Evolutionary conservation across 1,140 invertebrate genomes (phyloP).

Genomic region (Drosophila ficusphila): DNA sequence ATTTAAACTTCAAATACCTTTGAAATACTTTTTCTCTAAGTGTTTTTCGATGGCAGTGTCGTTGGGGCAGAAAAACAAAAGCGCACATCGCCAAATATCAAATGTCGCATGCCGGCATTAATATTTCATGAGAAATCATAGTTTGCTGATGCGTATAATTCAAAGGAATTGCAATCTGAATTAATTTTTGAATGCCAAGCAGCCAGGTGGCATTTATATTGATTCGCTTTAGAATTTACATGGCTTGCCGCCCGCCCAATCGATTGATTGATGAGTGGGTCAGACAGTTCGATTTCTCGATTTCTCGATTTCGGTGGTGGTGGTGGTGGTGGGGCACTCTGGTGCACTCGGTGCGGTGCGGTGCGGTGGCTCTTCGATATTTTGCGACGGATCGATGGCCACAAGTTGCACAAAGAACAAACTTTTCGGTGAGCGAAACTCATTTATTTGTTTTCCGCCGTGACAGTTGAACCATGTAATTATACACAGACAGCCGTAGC

Average conservation of each 20-base stretch:
- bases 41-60: slow-evolving; percentile 1
- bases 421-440: slow-evolving; percentile 65
- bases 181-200: slow-evolving; percentile 67
- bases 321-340: neutral
- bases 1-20: no score
- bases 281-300: slow-evolving; percentile 12
- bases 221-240: slow-evolving; percentile 49
- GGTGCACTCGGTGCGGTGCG: neutral
- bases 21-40: neutral
- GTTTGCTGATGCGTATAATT: slow-evolving; percentile 82
- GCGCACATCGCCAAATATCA: slow-evolving; percentile 64
- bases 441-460: slow-evolving; percentile 79
- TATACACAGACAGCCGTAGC: slow-evolving; percentile 71
- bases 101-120: slow-evolving; percentile 79
- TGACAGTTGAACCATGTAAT: slow-evolving; percentile 82
- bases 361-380: slow-evolving; percentile 23
- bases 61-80: slow-evolving; percentile 6
- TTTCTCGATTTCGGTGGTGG: no score
- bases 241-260: slow-evolving; percentile 18
- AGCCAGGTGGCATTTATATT: slow-evolving; percentile 33
- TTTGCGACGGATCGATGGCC: slow-evolving; percentile 40
- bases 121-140: slow-evolving; percentile 83
- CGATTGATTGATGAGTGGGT: slow-evolving; percentile 47
- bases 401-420: slow-evolving; percentile 45
- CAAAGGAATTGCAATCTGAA: slow-evolving; percentile 82